Base-by-base conservation (phyloP, 2,113 vertebrate species). In the Ailurus styani region DNA sequence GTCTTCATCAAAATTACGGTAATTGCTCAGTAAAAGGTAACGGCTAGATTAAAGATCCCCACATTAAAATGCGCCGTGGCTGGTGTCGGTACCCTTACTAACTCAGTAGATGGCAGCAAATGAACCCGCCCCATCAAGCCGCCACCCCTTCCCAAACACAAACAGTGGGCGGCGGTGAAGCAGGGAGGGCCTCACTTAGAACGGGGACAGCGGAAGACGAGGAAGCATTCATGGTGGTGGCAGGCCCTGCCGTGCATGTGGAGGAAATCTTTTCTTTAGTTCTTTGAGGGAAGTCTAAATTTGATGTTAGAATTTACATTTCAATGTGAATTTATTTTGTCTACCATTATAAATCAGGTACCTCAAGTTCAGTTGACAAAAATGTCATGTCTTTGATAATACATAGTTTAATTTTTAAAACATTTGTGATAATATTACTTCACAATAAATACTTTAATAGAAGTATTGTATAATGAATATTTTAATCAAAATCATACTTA, bases 111-210 rank as follows among this genome's bases (percentile, higher is more conserved):
- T 0, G 25, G 20, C 0, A 17, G 29, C 45, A 47, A 4, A 27
- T 0, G 29, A 73, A 29, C 2, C 14, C 12, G 3, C 64, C 37
- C 37, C 2, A 2, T 13, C 5, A 11, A 0, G 2, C 14, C n/a
- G 29, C 34, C 23, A 29, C 14, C 2, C 0, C 13, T 21, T 6
- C 64, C 12, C 50, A 62, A 18, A 34, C 34, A 52, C 37, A 72
- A 13, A 47, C 47, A 3, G 25, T 0, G 12, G 3, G 4, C 6
- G 23, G 6, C 5, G 0, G 7, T 0, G 27, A 29, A 7, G 34
- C 1, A 37, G 23, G 1, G 9, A 21, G 29, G 15, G 45, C 2
- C n/a, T 25, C 6, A 0, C 2, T 29, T 9, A 66, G 60, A 27
- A 68, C 4, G 3, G 3, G 29, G 64, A 6, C 37, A 42, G 10